phyloP scores from a whole-genome alignment of 2,113 vertebrate species.

The Deroptyus accipitrinus region DNA sequence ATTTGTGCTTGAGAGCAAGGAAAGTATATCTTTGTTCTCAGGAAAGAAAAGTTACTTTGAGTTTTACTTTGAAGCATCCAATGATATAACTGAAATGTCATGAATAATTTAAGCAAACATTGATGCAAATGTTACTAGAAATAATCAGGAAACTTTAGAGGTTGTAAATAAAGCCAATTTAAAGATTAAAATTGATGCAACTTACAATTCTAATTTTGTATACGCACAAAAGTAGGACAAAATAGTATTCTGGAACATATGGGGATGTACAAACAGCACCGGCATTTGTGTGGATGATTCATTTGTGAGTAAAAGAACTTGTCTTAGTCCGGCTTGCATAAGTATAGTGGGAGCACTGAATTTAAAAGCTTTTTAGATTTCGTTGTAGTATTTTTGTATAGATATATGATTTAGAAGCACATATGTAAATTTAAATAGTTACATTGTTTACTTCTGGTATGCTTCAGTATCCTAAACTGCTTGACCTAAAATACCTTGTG shows the following conservation, averaged over 20 bases:
- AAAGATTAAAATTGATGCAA: slow-evolving; percentile 58
- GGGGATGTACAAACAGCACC: slow-evolving; percentile 27
- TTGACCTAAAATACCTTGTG: neutral
- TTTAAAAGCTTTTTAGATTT: neutral
- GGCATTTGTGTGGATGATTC: neutral
- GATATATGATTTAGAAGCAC: neutral
- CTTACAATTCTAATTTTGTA: slow-evolving; percentile 58
- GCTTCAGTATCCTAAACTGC: neutral
- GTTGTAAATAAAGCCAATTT: slow-evolving; percentile 66
- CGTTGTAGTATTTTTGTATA: neutral
- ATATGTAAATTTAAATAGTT: neutral
- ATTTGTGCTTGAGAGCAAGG: slow-evolving; percentile 47
- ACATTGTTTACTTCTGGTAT: neutral
- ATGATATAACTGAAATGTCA: slow-evolving; percentile 69
- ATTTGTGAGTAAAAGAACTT: slow-evolving; percentile 37
- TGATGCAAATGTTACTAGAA: slow-evolving; percentile 59
- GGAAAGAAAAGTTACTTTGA: slow-evolving; percentile 63
- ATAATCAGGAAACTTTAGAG: slow-evolving; percentile 63
- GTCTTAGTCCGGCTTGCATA: neutral
- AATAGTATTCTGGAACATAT: slow-evolving; percentile 50
- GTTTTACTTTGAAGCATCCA: slow-evolving; percentile 66
- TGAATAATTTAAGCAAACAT: slow-evolving; percentile 65
- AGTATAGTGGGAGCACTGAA: neutral
- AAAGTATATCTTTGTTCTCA: slow-evolving; percentile 54
- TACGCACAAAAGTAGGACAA: slow-evolving; percentile 47